Evolutionary conservation across 2,113 vertebrate genomes (phyloP).

Genomic region (Grus americana): DNA sequence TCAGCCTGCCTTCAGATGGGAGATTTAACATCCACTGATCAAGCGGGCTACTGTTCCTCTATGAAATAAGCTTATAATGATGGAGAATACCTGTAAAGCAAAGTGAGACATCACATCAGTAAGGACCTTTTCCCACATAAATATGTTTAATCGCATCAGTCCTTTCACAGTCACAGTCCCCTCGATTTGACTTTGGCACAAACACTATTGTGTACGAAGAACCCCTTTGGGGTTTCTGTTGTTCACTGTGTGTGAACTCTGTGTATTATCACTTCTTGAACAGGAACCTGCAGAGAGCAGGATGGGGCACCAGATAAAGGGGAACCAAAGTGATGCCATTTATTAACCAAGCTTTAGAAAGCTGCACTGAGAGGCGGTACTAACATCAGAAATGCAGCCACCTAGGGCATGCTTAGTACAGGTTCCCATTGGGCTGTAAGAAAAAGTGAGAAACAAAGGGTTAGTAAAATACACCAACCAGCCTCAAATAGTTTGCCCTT

Average conservation of each 20-base stretch:
- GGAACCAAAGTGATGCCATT: constrained; percentile 1
- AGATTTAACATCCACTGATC: not conserved
- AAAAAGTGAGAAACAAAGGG: not conserved
- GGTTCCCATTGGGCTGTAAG: not conserved
- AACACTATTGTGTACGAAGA: not conserved
- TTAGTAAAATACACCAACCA: not conserved
- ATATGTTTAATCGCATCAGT: not conserved
- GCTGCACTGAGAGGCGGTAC: not conserved
- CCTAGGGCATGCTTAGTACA: not conserved
- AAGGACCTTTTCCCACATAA: not conserved
- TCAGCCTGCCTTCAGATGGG: not conserved
- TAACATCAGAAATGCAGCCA: not conserved
- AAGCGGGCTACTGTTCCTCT: not conserved
- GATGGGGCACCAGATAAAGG: not conserved
- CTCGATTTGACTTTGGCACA: not conserved
- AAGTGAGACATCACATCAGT: not conserved
- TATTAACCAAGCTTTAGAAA: constrained; percentile 33
- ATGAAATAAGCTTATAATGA: not conserved
- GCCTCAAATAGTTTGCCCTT: not conserved
- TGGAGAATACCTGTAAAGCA: constrained; percentile 58
- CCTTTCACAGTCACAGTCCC: not conserved
- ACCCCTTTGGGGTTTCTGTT: not conserved
- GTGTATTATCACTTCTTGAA: not conserved
- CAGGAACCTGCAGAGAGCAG: not conserved
- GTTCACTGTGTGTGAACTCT: not conserved